These are phyloP conservation scores for Passer montanus DNA, from an alignment of 2,113 vertebrate species.

Conservation along the genomic window DNA sequence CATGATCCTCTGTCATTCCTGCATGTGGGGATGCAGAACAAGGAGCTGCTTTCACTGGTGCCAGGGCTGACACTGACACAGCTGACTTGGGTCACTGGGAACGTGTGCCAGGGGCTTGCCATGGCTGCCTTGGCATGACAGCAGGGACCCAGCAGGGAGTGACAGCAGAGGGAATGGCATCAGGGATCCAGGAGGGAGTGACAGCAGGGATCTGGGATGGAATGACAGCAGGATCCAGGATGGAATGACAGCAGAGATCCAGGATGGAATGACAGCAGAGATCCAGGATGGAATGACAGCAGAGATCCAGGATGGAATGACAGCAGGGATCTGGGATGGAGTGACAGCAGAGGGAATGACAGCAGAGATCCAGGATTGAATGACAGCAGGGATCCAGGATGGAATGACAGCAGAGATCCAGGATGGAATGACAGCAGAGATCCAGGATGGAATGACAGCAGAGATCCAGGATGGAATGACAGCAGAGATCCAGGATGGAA, in stretches of 20 bases:
- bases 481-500: neutral
- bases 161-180: constrained; percentile 20
- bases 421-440: neutral
- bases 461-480: neutral
- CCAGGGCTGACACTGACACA: constrained; percentile 27
- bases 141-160: neutral
- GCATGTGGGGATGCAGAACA: neutral
- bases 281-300: neutral
- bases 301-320: neutral
- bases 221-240: neutral
- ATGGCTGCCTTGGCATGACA: neutral
- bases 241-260: neutral
- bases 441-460: neutral
- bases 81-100: constrained; percentile 43
- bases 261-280: neutral
- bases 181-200: neutral
- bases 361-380: neutral
- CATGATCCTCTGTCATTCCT: neutral
- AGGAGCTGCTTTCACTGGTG: constrained; percentile 28
- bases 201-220: fast-evolving
- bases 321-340: neutral
- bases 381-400: neutral
- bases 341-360: neutral
- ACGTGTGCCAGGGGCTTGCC: constrained; percentile 42
- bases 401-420: neutral